These are phyloP conservation scores for Muraenolepis orangiensis DNA, from an alignment of 2,797 vertebrate species.

Conservation along the genomic window DNA sequence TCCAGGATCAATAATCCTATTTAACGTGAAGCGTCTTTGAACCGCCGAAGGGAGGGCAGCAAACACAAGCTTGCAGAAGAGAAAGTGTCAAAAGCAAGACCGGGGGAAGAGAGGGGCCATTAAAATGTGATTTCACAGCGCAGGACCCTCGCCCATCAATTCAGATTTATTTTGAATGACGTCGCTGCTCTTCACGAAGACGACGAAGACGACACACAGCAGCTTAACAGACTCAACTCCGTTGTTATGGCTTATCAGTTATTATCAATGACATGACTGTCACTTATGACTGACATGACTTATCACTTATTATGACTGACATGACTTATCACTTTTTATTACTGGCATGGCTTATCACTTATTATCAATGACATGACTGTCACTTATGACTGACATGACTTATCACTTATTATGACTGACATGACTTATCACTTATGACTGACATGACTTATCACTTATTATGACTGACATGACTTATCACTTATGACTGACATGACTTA, in stretches of 20 bases:
- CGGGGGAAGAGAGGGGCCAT: constrained; percentile 26
- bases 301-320: constrained; percentile 35
- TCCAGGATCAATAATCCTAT: constrained; percentile 41
- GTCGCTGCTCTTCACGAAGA: constrained; percentile 13
- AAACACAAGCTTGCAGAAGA: constrained; percentile 19
- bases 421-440: constrained; percentile 34
- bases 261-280: constrained; percentile 29
- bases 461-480: constrained; percentile 31
- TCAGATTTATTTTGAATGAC: constrained; percentile 65
- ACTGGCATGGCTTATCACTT: constrained; percentile 49
- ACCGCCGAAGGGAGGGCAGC: constrained; percentile 11
- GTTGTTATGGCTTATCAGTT: constrained; percentile 39
- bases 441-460: constrained; percentile 42
- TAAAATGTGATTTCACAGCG: constrained; percentile 60
- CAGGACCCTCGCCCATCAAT: constrained; percentile 57
- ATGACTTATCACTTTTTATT: constrained; percentile 44
- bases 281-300: constrained; percentile 36
- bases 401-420: constrained; percentile 39
- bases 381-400: constrained; percentile 36
- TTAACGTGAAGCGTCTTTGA: constrained; percentile 26
- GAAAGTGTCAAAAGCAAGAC: constrained; percentile 27
- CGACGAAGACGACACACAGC: too few species aligned
- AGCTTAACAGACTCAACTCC: constrained; percentile 23
- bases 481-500: too few species aligned
- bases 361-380: constrained; percentile 61